Base-by-base conservation (phyloP, 2,113 vertebrate species). In the Pelecanus crispus region DNA sequence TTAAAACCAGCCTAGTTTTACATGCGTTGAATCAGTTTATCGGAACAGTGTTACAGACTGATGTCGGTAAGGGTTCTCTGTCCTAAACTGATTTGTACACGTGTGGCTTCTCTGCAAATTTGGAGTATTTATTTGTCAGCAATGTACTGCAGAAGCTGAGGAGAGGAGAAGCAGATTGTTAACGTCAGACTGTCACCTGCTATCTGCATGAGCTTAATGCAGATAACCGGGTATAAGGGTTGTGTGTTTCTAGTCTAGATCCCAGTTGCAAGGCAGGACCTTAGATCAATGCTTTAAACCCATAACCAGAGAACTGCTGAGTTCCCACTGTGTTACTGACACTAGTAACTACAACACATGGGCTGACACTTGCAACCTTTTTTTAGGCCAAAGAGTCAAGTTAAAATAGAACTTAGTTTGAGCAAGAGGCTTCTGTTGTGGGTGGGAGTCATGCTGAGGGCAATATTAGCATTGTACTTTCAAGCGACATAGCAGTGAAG, bases 381-480 rank as follows among this genome's bases (percentile, higher is more conserved):
- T 93, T 89, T 86, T 72, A 91, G 92, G 86, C 74, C 73, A 72
- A 85, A 62, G 65, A 78, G 44, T 52, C 31, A 28, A 89, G 70
- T 84, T 95, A 92, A 97, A 96, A 88, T 95, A 95, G 92, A 73
- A 75, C 58, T 94, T 87, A 34, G 74, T 49, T 87, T 95, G 73
- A 95, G 66, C 73, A 85, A 75, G 78, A 91, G 70, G n/a, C 92
- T 92, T 95, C 81, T 91, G 53, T 85, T 94, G 65, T 94, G 94
- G 52, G 56, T 89, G 91, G 81, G 83, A 95, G 73, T 94, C 42
- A 2, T 49, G 56, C 91, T 78, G 83, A 77, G 92, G 73, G 73
- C 67, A 75, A 25, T 32, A 66, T 94, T 68, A 89, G 61, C 70
- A 65, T 82, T 81, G 66, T 84, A 65, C 73, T 95, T 91, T 75